Conservation (phyloP, 2,797 vertebrate species). For the Alauda arvensis region DNA sequence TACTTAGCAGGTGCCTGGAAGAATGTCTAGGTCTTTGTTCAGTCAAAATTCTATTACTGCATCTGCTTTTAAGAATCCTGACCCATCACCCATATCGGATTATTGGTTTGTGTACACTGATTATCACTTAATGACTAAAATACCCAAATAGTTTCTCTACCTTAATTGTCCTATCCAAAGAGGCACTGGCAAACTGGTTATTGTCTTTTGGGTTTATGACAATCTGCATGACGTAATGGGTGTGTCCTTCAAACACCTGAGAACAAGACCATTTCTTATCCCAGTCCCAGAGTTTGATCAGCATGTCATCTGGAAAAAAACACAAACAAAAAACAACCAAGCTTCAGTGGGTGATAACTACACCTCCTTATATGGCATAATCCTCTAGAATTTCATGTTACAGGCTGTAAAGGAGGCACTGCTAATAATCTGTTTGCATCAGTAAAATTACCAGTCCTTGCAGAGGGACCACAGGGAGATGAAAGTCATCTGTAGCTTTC, state of each 20-base stretch:
- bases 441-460: background rate
- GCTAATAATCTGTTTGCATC: background rate
- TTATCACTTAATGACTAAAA: background rate
- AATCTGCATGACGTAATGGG: conserved; percentile 98
- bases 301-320: conserved; percentile 88
- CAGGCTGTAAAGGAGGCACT: background rate
- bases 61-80: background rate
- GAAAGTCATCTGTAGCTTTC: background rate
- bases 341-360: background rate
- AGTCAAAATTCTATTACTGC: background rate
- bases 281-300: conserved; percentile 99
- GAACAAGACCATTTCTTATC: conserved; percentile 98
- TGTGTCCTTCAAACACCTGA: conserved; percentile 97
- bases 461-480: background rate
- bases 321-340: background rate
- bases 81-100: background rate
- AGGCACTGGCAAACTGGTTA: conserved; percentile 97
- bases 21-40: background rate
- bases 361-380: background rate
- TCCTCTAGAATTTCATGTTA: background rate
- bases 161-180: conserved; percentile 96
- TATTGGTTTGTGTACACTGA: background rate
- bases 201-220: conserved; percentile 98
- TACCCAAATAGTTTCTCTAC: conserved; percentile 60
- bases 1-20: background rate